Conservation (phyloP, 2,113 vertebrate species). For the Melanocharis versteri region DNA sequence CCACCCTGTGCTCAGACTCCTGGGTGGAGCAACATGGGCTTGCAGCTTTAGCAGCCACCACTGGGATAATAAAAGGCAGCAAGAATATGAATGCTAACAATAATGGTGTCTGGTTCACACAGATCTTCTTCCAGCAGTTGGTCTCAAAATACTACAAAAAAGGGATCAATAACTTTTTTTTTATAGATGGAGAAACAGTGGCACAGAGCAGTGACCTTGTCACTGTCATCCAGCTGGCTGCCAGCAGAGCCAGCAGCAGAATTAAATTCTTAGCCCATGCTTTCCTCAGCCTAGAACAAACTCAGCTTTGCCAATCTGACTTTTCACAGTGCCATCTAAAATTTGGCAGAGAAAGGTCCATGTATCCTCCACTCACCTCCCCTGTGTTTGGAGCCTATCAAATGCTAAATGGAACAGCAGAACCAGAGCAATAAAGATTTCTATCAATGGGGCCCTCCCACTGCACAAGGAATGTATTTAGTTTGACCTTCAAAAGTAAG, state of each 20-base stretch:
- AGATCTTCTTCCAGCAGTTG: background rate
- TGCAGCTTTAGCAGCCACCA: background rate
- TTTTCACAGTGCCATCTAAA: background rate
- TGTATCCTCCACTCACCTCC: background rate
- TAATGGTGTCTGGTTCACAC: background rate
- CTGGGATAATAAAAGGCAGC: background rate
- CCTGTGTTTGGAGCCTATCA: background rate
- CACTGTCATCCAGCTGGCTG: background rate
- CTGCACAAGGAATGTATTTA: slow-evolving; percentile 26
- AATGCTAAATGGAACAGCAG: slow-evolving; percentile 22
- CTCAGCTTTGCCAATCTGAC: background rate
- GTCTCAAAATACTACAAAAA: background rate
- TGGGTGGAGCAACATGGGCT: background rate
- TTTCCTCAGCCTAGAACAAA: background rate
- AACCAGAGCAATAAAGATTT: slow-evolving; percentile 46
- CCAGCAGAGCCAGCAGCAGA: background rate
- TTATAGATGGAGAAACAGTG: background rate
- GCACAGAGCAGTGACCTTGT: background rate
- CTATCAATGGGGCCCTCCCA: slow-evolving; percentile 44
- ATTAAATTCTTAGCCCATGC: background rate
- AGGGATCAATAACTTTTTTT: background rate
- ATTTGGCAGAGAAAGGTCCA: background rate
- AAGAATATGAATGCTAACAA: background rate
- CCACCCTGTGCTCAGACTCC: background rate
- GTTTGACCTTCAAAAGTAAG: slow-evolving; percentile 42